A percentile compares a stretch with the other conserved stretches of the same genome.
Conservation (phyloP, 1,140 invertebrate species). For the Caerostris darwini region DNA sequence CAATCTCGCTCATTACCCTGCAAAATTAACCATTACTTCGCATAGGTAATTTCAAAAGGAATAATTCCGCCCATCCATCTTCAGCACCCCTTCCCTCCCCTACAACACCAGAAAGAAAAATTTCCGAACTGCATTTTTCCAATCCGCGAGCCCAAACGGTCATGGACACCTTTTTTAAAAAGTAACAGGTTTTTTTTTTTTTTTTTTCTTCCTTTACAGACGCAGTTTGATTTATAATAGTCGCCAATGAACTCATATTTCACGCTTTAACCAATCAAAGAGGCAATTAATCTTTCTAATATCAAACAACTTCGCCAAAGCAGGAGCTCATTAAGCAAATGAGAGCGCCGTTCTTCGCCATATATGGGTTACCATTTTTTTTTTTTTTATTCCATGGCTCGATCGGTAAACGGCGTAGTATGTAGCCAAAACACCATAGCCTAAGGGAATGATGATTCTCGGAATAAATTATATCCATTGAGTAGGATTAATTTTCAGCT, state of each 20-base stretch:
- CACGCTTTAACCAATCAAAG: slow-evolving; percentile 63
- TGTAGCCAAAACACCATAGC: background rate
- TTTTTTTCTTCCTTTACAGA: background rate
- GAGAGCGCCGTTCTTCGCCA: slow-evolving; percentile 4
- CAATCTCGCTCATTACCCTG: background rate
- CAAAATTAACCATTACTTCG: slow-evolving; percentile 3
- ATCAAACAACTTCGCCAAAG: slow-evolving; percentile 44
- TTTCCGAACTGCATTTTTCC: background rate
- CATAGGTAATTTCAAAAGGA: slow-evolving; percentile 25
- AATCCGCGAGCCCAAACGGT: slow-evolving; percentile 14
- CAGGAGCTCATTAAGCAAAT: slow-evolving; percentile 44
- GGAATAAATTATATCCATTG: slow-evolving; percentile 29
- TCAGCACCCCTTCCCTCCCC: too few relatives aligned
- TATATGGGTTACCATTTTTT: background rate
- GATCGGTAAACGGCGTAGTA: background rate
- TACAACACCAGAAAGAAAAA: background rate
- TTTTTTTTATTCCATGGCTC: too few relatives aligned
- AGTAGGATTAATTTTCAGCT: slow-evolving; percentile 11
- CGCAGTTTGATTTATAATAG: slow-evolving; percentile 17
- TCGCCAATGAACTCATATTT: slow-evolving; percentile 44
- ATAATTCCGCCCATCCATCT: background rate
- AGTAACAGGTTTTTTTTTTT: too few relatives aligned
- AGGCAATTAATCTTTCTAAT: slow-evolving; percentile 47
- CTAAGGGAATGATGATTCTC: background rate
- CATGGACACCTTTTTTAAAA: slow-evolving; percentile 5